Conservation (phyloP, 2,113 vertebrate genomes). For the Rhipidura dahli region DNA sequence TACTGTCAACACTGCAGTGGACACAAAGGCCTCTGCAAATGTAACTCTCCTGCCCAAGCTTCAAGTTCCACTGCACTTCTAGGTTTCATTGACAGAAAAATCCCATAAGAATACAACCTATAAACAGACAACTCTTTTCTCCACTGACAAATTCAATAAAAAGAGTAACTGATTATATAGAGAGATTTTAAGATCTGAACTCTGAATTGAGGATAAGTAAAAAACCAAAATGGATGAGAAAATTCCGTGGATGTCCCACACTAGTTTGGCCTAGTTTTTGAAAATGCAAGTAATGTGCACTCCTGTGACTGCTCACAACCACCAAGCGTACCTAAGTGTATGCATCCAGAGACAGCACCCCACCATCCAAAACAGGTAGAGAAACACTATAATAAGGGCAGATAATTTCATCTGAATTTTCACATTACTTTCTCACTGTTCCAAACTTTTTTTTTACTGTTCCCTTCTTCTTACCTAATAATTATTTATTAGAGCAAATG, state of each 20-base stretch:
- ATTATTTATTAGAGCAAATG: not conserved
- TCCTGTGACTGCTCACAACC: not conserved
- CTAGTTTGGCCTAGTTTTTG: not conserved
- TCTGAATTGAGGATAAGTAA: not conserved
- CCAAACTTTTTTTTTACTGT: not conserved
- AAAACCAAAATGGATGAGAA: not conserved
- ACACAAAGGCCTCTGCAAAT: not conserved
- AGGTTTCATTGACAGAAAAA: not conserved
- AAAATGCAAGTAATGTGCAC: not conserved
- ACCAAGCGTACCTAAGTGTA: not conserved
- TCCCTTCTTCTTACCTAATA: not conserved
- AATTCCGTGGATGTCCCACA: not conserved
- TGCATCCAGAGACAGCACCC: not conserved
- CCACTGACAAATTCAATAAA: not conserved
- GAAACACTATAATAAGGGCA: not conserved
- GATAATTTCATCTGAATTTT: not conserved
- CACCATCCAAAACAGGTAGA: not conserved
- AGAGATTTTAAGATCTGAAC: not conserved
- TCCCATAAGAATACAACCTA: fast-evolving
- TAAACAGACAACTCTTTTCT: not conserved
- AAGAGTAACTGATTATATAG: not conserved
- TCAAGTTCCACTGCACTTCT: not conserved
- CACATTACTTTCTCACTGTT: not conserved
- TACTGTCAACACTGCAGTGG: not conserved
- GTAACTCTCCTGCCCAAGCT: not conserved